These are phyloP conservation scores for Puma concolor DNA, from an alignment of 2,113 vertebrate species.

Conservation along the genomic window DNA sequence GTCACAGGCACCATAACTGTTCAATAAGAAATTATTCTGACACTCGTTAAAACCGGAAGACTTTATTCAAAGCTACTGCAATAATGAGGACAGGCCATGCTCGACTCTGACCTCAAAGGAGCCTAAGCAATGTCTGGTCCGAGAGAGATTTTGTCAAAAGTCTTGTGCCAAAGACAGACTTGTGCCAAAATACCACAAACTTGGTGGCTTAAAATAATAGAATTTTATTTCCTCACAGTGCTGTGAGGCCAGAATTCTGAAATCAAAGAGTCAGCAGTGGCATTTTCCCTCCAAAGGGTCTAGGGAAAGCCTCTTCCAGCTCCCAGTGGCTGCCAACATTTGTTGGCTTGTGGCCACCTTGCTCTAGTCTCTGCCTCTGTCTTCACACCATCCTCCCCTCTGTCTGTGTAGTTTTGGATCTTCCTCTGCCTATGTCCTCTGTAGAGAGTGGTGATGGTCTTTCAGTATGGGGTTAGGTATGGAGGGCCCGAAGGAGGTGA, in stretches of 20 bases:
- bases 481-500: neutral
- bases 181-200: neutral
- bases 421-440: neutral
- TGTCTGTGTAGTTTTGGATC: neutral
- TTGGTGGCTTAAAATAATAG: neutral
- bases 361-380: neutral
- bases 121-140: neutral
- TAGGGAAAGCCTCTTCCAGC: neutral
- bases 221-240: neutral
- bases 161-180: too few species aligned
- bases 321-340: neutral
- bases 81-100: neutral
- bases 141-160: neutral
- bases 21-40: neutral
- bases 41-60: neutral
- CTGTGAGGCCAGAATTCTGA: neutral
- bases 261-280: neutral
- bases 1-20: neutral
- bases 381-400: neutral
- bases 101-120: neutral
- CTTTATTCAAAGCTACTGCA: neutral
- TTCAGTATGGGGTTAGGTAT: neutral
- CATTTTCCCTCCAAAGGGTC: neutral
- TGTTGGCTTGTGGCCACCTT: neutral
- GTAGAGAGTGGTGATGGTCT: neutral